Percentiles rank a stretch among this genome's conserved stretches.
These are phyloP conservation scores for Lycodopsis pacificus DNA, from an alignment of 2,797 vertebrate genomes.

Conservation along the genomic window DNA sequence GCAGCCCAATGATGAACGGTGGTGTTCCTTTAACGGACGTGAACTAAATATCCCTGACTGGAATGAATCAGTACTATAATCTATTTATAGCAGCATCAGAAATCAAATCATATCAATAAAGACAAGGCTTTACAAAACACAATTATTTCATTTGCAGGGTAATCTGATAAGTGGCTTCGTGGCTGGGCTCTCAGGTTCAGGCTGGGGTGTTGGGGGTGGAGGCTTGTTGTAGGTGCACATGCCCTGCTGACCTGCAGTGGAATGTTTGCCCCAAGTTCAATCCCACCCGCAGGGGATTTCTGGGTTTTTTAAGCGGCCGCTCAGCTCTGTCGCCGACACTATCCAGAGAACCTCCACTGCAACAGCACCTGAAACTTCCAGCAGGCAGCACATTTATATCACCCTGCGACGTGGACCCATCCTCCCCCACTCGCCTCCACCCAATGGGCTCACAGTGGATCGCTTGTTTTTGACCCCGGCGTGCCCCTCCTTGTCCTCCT, in stretches of 20 bases:
- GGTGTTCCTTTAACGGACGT: not conserved
- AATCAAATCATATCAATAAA: not conserved
- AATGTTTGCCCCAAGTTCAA: conserved; percentile 71
- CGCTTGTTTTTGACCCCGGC: conserved; percentile 77
- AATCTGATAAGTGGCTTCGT: not conserved
- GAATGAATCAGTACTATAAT: not conserved
- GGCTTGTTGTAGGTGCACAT: conserved; percentile 41
- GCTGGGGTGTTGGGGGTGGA: conserved; percentile 35
- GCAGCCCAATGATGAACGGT: not conserved
- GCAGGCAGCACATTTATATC: conserved; percentile 73
- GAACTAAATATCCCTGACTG: not conserved
- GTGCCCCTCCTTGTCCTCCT: conserved; percentile 66
- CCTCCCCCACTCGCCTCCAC: conserved; percentile 52
- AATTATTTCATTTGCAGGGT: not conserved
- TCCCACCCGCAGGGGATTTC: conserved; percentile 57
- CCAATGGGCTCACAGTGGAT: conserved; percentile 69
- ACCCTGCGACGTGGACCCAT: conserved; percentile 60
- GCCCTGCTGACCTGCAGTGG: conserved; percentile 63
- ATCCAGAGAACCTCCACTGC: conserved; percentile 70
- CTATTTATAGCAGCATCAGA: not conserved
- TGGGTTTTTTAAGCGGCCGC: conserved; percentile 42
- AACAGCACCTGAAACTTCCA: conserved; percentile 64
- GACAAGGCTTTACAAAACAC: not conserved
- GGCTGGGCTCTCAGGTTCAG: conserved; percentile 7
- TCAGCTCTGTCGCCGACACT: conserved; percentile 66